Conservation (phyloP, 2,113 vertebrate species). For the Coryphaenoides rupestris region DNA sequence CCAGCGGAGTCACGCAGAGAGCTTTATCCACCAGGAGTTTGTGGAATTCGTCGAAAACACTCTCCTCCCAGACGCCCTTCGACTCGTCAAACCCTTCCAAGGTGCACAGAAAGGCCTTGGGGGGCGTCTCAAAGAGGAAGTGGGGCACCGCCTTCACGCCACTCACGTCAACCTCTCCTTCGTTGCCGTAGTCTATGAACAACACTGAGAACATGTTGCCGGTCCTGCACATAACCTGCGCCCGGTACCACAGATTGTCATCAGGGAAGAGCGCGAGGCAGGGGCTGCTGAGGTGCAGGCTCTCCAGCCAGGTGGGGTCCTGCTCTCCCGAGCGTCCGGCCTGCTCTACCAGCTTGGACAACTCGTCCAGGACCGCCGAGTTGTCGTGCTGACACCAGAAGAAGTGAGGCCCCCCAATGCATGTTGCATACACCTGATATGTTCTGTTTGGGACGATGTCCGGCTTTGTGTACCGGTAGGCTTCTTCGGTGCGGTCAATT, state of each 20-base stretch:
- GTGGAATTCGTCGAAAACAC: constrained; percentile 73
- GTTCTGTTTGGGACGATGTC: constrained; percentile 59
- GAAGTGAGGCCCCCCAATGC: constrained; percentile 71
- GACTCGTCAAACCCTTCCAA: constrained; percentile 73
- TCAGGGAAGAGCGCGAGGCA: constrained; percentile 77
- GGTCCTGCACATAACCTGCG: constrained; percentile 59
- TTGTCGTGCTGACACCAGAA: constrained; percentile 81
- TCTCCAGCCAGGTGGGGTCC: neutral
- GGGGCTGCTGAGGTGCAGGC: constrained; percentile 60
- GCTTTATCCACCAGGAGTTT: constrained; percentile 64
- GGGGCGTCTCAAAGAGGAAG: constrained; percentile 62
- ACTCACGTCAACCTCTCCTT: constrained; percentile 59
- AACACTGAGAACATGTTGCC: constrained; percentile 51
- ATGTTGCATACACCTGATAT: constrained; percentile 66
- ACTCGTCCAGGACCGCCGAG: constrained; percentile 52
- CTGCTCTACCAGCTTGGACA: constrained; percentile 69
- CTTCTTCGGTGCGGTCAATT: constrained; percentile 8
- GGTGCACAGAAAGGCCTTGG: constrained; percentile 81
- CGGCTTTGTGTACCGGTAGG: constrained; percentile 52
- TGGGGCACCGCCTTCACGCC: constrained; percentile 66
- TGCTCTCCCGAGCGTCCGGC: constrained; percentile 43
- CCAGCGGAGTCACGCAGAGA: constrained; percentile 68
- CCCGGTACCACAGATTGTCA: constrained; percentile 79
- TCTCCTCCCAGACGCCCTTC: constrained; percentile 70
- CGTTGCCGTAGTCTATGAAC: constrained; percentile 82